Evolutionary conservation across 2,888 invertebrate species (phyloP).

Genomic region (Andrena fulva): DNA sequence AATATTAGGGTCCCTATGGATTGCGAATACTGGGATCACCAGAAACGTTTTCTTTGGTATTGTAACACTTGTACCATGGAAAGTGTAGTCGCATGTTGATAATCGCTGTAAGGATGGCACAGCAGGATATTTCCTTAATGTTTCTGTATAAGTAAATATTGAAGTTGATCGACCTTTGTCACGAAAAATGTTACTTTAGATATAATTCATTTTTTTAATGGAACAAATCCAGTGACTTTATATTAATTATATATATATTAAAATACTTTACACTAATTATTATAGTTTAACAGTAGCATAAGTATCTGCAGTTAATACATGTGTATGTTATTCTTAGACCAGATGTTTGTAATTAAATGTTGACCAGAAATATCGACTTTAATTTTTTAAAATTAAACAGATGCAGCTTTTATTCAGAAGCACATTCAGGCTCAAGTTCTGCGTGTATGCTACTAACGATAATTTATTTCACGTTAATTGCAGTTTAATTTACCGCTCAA

Average conservation of each 20-base stretch:
- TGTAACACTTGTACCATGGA: constrained; percentile 69
- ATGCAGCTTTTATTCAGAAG: no score
- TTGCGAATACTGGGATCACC: constrained; percentile 70
- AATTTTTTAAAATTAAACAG: no score
- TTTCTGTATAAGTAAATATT: constrained; percentile 77
- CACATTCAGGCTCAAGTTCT: no score
- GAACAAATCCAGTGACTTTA: neutral
- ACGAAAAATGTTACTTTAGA: neutral
- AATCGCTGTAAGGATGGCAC: constrained; percentile 78
- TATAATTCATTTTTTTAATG: neutral
- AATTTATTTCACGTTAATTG: neutral
- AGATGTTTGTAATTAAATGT: no score
- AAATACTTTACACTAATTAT: no score
- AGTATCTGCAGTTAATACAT: no score
- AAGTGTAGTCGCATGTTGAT: constrained; percentile 69
- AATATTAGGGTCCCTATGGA: constrained; percentile 74
- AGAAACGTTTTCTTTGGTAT: constrained; percentile 69
- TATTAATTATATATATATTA: no score
- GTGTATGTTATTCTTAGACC: no score
- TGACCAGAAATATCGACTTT: no score
- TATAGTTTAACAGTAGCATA: no score
- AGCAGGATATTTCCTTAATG: constrained; percentile 85
- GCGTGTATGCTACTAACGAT: no score
- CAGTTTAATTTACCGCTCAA: neutral
- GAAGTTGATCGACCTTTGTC: neutral